These are phyloP conservation scores for Cephalophus harveyi DNA, from an alignment of 2,113 vertebrate genomes.

Conservation along the genomic window DNA sequence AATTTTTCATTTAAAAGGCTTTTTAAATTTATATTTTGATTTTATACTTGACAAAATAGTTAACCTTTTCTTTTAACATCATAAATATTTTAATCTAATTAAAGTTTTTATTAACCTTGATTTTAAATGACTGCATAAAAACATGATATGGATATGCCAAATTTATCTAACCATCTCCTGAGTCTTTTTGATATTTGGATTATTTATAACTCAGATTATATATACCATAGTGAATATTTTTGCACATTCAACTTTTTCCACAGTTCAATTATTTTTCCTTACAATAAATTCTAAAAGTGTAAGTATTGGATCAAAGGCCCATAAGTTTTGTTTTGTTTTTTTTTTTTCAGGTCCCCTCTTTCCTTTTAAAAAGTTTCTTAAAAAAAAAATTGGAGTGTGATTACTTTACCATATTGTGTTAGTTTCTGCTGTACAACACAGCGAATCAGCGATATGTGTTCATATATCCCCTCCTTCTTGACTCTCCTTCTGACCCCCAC, in stretches of 20 bases:
- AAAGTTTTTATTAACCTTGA: not conserved
- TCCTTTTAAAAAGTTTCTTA: not conserved
- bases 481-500: not conserved
- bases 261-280: not conserved
- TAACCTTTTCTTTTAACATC: not conserved
- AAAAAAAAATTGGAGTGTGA: not conserved
- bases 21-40: not conserved
- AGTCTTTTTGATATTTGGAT: not conserved
- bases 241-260: not conserved
- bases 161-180: not conserved
- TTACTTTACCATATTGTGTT: not conserved
- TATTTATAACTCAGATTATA: not conserved
- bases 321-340: not conserved
- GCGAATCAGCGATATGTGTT: not conserved
- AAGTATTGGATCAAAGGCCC: not conserved
- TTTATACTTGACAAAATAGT: not conserved
- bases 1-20: not conserved
- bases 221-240: not conserved
- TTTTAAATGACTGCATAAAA: not conserved
- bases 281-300: not conserved
- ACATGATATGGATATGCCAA: not conserved
- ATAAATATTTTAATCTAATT: not conserved
- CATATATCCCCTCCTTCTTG: not conserved
- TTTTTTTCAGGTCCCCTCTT: not conserved
- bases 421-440: not conserved